Conservation (phyloP, 1,140 invertebrate species). For the Cyclina sinensis region DNA sequence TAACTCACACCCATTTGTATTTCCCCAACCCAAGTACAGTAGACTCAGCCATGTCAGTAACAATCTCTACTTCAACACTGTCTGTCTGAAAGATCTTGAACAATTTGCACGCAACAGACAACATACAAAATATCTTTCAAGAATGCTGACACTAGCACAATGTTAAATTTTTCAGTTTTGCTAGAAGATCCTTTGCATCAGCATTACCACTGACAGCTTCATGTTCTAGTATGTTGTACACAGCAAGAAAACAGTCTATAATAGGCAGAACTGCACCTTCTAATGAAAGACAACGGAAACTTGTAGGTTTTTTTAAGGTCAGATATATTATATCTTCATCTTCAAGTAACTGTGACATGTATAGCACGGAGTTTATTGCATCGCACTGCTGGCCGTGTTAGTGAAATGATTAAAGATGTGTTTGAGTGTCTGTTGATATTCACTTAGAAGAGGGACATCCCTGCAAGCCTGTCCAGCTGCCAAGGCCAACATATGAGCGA, state of each 20-base stretch:
- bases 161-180: background rate
- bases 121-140: background rate
- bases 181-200: constrained; percentile 12
- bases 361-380: constrained; percentile 24
- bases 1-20: constrained; percentile 6
- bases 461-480: constrained; percentile 35
- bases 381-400: constrained; percentile 52
- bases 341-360: background rate
- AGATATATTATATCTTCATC: constrained; percentile 23
- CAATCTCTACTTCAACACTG: background rate
- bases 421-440: constrained; percentile 30
- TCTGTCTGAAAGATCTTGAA: background rate
- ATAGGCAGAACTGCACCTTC: constrained; percentile 32
- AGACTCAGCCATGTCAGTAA: background rate
- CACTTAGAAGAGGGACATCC: constrained; percentile 23
- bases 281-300: constrained; percentile 53
- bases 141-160: background rate
- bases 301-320: constrained; percentile 51
- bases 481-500: constrained; percentile 31
- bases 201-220: background rate
- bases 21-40: background rate
- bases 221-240: constrained; percentile 14
- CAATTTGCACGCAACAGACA: background rate
- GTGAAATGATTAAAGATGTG: constrained; percentile 26
- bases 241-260: background rate